These are phyloP conservation scores for Clarias gariepinus DNA, from an alignment of 2,113 vertebrate genomes.

Conservation along the genomic window DNA sequence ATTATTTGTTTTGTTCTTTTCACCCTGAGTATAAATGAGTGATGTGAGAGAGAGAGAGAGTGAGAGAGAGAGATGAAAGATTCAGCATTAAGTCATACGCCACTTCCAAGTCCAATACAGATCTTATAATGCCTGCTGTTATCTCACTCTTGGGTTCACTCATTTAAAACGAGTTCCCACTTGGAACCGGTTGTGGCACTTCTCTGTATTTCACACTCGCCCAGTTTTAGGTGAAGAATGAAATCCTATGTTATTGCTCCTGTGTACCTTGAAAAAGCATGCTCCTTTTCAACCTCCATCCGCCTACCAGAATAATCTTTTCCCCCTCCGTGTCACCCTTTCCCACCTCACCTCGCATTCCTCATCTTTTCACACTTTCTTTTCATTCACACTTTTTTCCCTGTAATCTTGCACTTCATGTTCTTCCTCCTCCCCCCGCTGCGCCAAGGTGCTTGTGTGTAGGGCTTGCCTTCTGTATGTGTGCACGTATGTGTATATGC, in stretches of 20 bases:
- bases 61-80: no score
- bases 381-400: conserved; percentile 42
- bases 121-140: not conserved
- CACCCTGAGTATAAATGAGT: not conserved
- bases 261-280: not conserved
- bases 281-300: not conserved
- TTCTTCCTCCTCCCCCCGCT: conserved; percentile 22
- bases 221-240: not conserved
- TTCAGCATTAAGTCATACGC: not conserved
- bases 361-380: conserved; percentile 34
- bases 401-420: conserved; percentile 34
- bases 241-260: not conserved
- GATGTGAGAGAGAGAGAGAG: no score
- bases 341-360: conserved; percentile 32
- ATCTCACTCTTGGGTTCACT: not conserved
- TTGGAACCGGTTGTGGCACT: not conserved
- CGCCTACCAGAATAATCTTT: conserved; percentile 1
- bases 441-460: conserved; percentile 17
- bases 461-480: not conserved
- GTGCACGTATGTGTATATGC: not conserved
- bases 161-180: not conserved
- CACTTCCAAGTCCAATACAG: not conserved
- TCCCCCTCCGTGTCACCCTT: not conserved
- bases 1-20: not conserved
- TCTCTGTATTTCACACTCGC: not conserved